These are phyloP conservation scores for Denticeps clupeoides DNA, from an alignment of 2,797 vertebrate genomes.

Conservation along the genomic window DNA sequence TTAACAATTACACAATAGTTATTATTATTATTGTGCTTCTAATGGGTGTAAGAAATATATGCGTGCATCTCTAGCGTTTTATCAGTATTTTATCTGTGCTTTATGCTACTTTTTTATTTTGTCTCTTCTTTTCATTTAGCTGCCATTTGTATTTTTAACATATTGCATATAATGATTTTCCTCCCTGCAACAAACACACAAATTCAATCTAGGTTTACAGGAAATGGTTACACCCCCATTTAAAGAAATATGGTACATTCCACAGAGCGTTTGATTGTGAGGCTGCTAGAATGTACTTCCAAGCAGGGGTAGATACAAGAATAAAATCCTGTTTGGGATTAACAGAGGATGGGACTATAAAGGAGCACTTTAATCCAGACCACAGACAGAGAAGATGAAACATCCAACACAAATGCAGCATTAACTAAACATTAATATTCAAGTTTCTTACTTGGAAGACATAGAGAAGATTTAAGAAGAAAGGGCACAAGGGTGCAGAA, in stretches of 20 bases:
- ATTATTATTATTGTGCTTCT: too few species aligned
- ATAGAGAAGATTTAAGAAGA: not conserved
- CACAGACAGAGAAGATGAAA: constrained; percentile 21
- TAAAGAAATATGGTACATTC: constrained; percentile 28
- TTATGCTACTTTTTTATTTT: too few species aligned
- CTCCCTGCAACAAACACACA: too few species aligned
- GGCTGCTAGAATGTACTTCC: constrained; percentile 21
- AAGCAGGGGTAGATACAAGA: constrained; percentile 28
- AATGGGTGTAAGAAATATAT: too few species aligned
- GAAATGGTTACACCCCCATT: constrained; percentile 24
- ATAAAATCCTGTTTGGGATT: constrained; percentile 55
- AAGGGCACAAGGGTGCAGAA: not conserved
- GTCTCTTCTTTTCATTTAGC: too few species aligned
- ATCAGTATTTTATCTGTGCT: too few species aligned
- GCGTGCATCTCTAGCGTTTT: too few species aligned
- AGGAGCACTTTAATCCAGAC: constrained; percentile 47
- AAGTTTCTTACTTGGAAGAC: not conserved
- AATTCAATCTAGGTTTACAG: too few species aligned
- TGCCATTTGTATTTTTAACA: too few species aligned
- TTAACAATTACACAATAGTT: too few species aligned
- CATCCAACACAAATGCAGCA: constrained; percentile 29
- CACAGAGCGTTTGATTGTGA: constrained; percentile 23
- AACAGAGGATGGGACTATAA: constrained; percentile 47
- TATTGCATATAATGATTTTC: too few species aligned
- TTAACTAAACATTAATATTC: constrained; percentile 4